These are phyloP conservation scores for Drosophila rufa DNA, from an alignment of 1,140 invertebrate genomes.

Conservation along the genomic window DNA sequence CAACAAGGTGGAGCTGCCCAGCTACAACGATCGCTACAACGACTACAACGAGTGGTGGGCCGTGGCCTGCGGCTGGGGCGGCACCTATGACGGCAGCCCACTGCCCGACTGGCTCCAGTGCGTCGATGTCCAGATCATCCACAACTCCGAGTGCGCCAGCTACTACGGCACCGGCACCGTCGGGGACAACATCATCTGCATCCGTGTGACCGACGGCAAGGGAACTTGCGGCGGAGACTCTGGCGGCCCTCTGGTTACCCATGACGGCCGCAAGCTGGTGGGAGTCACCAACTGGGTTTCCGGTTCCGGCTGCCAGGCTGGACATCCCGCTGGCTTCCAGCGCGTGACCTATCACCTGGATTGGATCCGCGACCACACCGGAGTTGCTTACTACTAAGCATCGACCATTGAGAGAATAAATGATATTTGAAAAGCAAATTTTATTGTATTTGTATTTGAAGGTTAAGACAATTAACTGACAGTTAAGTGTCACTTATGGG, in stretches of 20 bases:
- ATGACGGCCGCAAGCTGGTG: slow-evolving; percentile 80
- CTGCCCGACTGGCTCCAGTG: slow-evolving; percentile 42
- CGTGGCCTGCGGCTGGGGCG: slow-evolving; percentile 50
- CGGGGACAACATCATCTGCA: slow-evolving; percentile 50
- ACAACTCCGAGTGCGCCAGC: slow-evolving; percentile 31
- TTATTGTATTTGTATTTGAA: not conserved
- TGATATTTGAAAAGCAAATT: not conserved
- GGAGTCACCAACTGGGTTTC: slow-evolving; percentile 84
- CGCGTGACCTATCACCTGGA: slow-evolving; percentile 38
- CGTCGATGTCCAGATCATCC: slow-evolving; percentile 44
- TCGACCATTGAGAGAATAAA: slow-evolving; percentile 9
- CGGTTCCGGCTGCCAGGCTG: slow-evolving; percentile 23
- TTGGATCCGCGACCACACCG: slow-evolving; percentile 46
- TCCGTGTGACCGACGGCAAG: slow-evolving; percentile 30
- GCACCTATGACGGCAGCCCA: slow-evolving; percentile 44
- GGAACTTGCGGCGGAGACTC: slow-evolving; percentile 85
- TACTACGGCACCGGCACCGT: slow-evolving; percentile 28
- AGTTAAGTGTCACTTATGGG: not conserved
- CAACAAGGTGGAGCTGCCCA: slow-evolving; percentile 45
- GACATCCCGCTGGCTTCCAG: slow-evolving; percentile 44
- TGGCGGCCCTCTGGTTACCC: slow-evolving; percentile 86
- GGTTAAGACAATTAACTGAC: no score
- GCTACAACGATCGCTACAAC: slow-evolving; percentile 43
- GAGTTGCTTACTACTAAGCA: slow-evolving; percentile 29
- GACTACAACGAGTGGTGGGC: slow-evolving; percentile 49